Base-by-base conservation (phyloP, 2,113 vertebrate genomes). In the Bucco capensis region DNA sequence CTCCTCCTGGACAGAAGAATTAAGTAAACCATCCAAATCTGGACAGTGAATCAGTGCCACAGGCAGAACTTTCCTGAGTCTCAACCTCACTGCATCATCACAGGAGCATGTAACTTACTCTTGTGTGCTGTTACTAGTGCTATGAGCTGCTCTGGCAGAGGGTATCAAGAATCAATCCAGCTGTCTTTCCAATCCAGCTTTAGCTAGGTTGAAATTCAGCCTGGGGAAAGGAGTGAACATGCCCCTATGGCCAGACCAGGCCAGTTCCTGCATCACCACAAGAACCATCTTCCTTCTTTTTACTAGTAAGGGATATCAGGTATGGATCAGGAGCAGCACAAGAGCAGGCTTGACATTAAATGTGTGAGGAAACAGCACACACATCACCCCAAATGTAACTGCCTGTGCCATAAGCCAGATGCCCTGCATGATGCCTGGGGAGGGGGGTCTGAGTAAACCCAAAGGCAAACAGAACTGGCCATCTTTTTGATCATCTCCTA, bases 121-220 rank as follows among this genome's bases (percentile, higher is more conserved):
- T 64, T 0, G 0, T 23, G 46, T 12, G 54, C 30, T 78, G 47
- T 70, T 24, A 28, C n/a, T n/a, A 83, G 58, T 0, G 5, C 27
- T 19, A 24, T 0, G 3, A 54, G 46, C 11, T 1, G 22, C 38
- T 60, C 23, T 21, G 17, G 30, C 0, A 1, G 38, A 77, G 8
- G 35, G 27, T 37, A 78, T 35, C 14, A 30, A 49, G 77, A 92
- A 82, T 37, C 89, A 89, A 88, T 61, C 17, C 49, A 62, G 3
- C 25, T 38, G 69, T 37, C 57, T 67, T n/a, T 67, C n/a, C 74
- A 82, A 27, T 30, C 54, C 21, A 90, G 51, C 35, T 44, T 80
- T 47, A 30, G 7, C n/a, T 58, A 50, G 21, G 5, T 57, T 40
- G 22, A 47, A 81, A 77, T 37, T 78, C 38, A 74, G 2, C n/a